A percentile compares a stretch with the other conserved stretches of the same genome.
Conservation (phyloP, 1,140 invertebrate species). For the Zaprionus ornatus region DNA sequence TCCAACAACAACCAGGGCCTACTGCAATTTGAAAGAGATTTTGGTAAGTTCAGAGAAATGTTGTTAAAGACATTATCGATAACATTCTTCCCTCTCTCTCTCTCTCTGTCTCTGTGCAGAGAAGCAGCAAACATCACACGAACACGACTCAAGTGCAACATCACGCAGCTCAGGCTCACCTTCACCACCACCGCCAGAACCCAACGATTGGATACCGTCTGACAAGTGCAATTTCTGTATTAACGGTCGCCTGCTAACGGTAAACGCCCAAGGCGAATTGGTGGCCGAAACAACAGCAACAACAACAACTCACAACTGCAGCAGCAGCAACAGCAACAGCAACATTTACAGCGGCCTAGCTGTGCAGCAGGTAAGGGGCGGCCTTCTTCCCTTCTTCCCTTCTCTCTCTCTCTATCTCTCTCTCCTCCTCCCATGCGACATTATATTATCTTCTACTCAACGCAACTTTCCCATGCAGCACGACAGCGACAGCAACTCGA, state of each 20-base stretch:
- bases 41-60: conserved; percentile 38
- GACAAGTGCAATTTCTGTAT: conserved; percentile 95
- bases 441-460: conserved; percentile 42
- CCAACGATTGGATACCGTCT: conserved; percentile 92
- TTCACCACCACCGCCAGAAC: conserved; percentile 84
- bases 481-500: conserved; percentile 81
- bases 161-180: conserved; percentile 66
- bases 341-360: conserved; percentile 42
- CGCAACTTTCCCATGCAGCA: conserved; percentile 52
- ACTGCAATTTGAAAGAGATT: conserved; percentile 60
- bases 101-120: conserved; percentile 12
- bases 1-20: conserved; percentile 38
- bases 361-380: conserved; percentile 36
- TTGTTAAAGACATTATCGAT: background rate
- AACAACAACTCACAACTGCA: conserved; percentile 18
- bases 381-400: background rate
- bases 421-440: conserved; percentile 4
- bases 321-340: conserved; percentile 36
- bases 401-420: background rate
- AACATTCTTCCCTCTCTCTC: background rate
- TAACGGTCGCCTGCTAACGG: conserved; percentile 88
- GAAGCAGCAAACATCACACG: conserved; percentile 73
- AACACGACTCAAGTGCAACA: conserved; percentile 66
- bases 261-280: conserved; percentile 82
- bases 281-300: conserved; percentile 74